Evolutionary conservation across 2,888 invertebrate species (phyloP).

Genomic region (Rhagonycha lutea): DNA sequence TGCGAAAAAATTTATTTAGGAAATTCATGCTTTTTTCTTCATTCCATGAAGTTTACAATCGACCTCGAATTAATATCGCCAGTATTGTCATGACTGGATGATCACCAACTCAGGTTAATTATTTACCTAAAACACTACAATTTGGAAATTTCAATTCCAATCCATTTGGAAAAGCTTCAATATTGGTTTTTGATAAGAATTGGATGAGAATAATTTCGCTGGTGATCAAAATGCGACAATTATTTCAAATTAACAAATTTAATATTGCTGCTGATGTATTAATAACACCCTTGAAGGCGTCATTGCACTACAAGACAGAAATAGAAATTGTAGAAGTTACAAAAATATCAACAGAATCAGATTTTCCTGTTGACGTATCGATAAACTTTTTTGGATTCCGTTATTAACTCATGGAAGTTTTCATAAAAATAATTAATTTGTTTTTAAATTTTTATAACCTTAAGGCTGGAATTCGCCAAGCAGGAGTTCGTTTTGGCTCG

Average conservation of each 20-base stretch:
- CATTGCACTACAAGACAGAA: background rate
- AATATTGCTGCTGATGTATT: background rate
- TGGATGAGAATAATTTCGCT: no score
- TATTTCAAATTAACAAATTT: background rate
- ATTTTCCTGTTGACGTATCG: background rate
- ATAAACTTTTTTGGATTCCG: background rate
- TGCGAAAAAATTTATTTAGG: background rate
- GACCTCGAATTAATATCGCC: background rate
- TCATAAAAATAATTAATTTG: background rate
- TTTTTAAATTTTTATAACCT: background rate
- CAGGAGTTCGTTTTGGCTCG: no score
- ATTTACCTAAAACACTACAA: background rate
- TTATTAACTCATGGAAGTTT: background rate
- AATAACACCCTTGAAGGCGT: background rate
- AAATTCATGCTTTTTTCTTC: background rate
- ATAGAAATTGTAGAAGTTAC: background rate
- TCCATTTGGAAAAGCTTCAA: background rate
- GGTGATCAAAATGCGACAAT: no score
- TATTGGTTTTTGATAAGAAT: no score
- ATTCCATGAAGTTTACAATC: background rate
- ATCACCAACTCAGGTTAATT: background rate
- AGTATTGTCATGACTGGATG: background rate
- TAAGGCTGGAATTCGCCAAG: no score
- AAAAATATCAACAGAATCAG: background rate
- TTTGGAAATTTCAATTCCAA: background rate